phyloP scores from a whole-genome alignment of 2,888 invertebrate genomes.

The Nemurella pictetii region DNA sequence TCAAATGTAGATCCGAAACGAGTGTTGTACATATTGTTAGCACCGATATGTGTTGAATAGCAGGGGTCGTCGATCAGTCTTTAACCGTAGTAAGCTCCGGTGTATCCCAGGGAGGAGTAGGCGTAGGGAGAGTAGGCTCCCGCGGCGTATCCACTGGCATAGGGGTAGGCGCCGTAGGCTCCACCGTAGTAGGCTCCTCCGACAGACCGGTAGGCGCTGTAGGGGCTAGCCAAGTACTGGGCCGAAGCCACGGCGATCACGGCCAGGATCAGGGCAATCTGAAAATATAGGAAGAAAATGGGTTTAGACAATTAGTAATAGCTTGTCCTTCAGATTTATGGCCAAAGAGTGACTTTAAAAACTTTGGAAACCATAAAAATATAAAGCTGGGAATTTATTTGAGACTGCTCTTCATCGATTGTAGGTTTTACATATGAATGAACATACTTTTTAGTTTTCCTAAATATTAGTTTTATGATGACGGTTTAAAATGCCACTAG shows the following conservation, averaged over 20 bases:
- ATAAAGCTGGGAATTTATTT: too few relatives aligned
- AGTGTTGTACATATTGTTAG: not conserved
- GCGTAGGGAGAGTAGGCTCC: constrained; percentile 20
- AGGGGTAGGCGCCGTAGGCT: not conserved
- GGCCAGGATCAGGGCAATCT: constrained; percentile 21
- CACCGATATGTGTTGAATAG: too few relatives aligned
- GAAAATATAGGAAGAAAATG: not conserved
- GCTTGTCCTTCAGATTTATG: too few relatives aligned
- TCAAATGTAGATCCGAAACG: not conserved
- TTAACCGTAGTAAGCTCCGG: constrained; percentile 10
- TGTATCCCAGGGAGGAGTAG: constrained; percentile 2
- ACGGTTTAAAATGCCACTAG: not conserved
- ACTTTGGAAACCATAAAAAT: too few relatives aligned
- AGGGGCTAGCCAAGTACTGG: constrained; percentile 25
- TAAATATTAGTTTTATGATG: too few relatives aligned
- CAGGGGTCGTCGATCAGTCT: not conserved
- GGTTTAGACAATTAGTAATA: not conserved
- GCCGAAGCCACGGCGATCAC: constrained; percentile 25
- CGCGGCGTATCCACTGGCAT: not conserved
- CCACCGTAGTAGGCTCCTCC: not conserved
- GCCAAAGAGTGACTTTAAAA: too few relatives aligned
- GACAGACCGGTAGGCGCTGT: constrained; percentile 1
- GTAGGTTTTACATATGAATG: too few relatives aligned
- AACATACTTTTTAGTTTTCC: too few relatives aligned
- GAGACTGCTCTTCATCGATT: too few relatives aligned